These are phyloP conservation scores for Marcusenius ussheri DNA, from an alignment of 2,113 vertebrate species.

Conservation along the genomic window DNA sequence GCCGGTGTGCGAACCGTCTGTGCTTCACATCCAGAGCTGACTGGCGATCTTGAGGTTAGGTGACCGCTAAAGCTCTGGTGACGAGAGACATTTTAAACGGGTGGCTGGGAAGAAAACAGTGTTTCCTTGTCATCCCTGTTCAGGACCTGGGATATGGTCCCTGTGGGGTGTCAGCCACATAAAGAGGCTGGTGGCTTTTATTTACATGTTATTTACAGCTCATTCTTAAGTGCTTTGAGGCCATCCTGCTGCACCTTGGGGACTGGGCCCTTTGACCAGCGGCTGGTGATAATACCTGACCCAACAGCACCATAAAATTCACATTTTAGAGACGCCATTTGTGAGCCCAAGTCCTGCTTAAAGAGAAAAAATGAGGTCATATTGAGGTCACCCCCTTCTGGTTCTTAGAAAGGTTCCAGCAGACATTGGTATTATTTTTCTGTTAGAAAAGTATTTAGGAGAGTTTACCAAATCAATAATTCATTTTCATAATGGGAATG, in stretches of 20 bases:
- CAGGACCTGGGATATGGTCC: neutral
- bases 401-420: neutral
- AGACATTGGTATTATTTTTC: neutral
- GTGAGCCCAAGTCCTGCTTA: neutral
- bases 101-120: neutral
- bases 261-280: neutral
- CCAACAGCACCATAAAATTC: neutral
- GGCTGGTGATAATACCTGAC: neutral
- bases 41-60: neutral
- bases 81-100: neutral
- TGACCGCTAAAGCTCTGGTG: neutral
- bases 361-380: neutral
- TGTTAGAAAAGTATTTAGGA: neutral
- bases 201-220: neutral
- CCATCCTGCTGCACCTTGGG: neutral
- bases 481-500: neutral
- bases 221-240: neutral
- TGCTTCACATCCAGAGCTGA: neutral
- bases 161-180: neutral
- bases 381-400: neutral
- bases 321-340: neutral
- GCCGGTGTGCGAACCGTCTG: neutral
- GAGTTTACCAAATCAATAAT: neutral
- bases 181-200: neutral
- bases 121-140: neutral